phyloP scores from a whole-genome alignment of 2,888 invertebrate genomes.

The Clistopyga incitator region DNA sequence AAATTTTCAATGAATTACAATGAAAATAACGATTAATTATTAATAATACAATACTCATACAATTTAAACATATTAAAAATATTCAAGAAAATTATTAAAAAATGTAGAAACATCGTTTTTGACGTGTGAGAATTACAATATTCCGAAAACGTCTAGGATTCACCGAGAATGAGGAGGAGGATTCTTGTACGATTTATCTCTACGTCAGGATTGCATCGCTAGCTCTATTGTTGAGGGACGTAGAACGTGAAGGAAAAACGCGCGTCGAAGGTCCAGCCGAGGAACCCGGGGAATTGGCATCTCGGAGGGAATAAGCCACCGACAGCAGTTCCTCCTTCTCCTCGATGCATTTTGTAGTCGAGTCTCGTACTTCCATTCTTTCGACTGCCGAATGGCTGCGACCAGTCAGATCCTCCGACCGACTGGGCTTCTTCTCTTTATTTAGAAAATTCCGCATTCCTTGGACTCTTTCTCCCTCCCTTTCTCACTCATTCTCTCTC shows the following conservation, averaged over 20 bases:
- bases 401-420: slow-evolving; percentile 61
- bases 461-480: slow-evolving; percentile 29
- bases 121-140: neutral
- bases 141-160: slow-evolving; percentile 3
- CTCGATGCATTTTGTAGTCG: slow-evolving; percentile 74
- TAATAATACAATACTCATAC: too few species aligned
- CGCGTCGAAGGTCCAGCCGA: slow-evolving; percentile 17
- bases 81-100: neutral
- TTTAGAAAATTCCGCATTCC: slow-evolving; percentile 80
- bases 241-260: slow-evolving; percentile 21
- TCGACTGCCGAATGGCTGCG: slow-evolving; percentile 44
- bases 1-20: too few species aligned
- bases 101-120: neutral
- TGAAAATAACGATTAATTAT: neutral
- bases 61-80: neutral
- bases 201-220: neutral
- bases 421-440: slow-evolving; percentile 73
- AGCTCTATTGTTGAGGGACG: neutral
- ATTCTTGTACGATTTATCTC: slow-evolving; percentile 17
- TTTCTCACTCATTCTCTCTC: neutral
- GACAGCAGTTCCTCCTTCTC: slow-evolving; percentile 50
- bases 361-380: slow-evolving; percentile 71
- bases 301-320: slow-evolving; percentile 47
- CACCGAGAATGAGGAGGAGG: neutral
- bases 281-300: slow-evolving; percentile 44